These are phyloP conservation scores for Acrocyrtus sp. DNA, from an alignment of 2,888 invertebrate genomes.

Conservation along the genomic window DNA sequence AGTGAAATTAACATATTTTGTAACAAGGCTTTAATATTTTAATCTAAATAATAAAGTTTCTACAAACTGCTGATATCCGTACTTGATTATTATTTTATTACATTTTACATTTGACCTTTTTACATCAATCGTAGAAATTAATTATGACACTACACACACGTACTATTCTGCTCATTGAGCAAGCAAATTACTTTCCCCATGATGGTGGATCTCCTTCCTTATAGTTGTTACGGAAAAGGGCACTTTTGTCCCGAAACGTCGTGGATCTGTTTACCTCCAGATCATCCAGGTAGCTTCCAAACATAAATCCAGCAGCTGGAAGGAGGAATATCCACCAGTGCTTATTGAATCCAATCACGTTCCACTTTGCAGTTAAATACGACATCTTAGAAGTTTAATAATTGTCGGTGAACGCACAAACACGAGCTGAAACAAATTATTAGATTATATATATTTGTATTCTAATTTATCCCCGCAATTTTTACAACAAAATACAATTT, in stretches of 20 bases:
- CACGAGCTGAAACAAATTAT: not conserved
- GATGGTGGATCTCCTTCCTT: constrained; percentile 77
- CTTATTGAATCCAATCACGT: constrained; percentile 71
- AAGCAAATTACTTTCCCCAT: constrained; percentile 70
- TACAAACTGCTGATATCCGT: not conserved
- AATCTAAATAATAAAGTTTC: constrained; percentile 8
- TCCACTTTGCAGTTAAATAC: constrained; percentile 16
- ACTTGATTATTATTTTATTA: too few species aligned
- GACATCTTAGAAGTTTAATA: constrained; percentile 18
- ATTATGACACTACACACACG: too few species aligned
- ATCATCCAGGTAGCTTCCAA: constrained; percentile 71
- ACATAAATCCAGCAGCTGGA: constrained; percentile 32
- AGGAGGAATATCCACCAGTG: constrained; percentile 66
- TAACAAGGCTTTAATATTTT: constrained; percentile 19
- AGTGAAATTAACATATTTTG: constrained; percentile 17
- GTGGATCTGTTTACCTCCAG: constrained; percentile 79
- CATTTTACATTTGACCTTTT: too few species aligned
- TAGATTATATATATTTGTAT: too few species aligned
- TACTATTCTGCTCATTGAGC: too few species aligned
- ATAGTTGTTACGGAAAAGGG: constrained; percentile 76
- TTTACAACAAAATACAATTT: too few species aligned
- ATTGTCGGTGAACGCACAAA: not conserved
- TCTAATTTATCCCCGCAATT: too few species aligned
- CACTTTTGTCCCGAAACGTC: constrained; percentile 81
- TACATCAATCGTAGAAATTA: too few species aligned